A percentile compares a stretch with the other conserved stretches of the same genome.
Conservation (phyloP, 2,888 invertebrate species). For the Acleris literana region DNA sequence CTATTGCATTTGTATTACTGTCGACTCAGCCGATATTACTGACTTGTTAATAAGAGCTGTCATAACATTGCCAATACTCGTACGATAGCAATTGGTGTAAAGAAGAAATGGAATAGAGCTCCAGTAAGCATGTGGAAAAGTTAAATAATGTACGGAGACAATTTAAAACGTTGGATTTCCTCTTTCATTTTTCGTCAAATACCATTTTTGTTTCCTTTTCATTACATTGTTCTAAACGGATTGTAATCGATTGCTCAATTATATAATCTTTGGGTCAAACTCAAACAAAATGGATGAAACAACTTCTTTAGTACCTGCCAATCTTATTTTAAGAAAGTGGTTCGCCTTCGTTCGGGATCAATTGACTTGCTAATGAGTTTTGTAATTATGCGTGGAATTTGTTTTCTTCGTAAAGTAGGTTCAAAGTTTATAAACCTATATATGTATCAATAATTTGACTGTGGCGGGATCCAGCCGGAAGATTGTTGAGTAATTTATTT, state of each 20-base stretch:
- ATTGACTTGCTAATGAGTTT: slow-evolving; percentile 60
- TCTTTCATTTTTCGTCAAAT: not conserved
- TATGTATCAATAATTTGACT: slow-evolving; percentile 1
- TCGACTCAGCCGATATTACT: too few species aligned
- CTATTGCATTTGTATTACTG: too few species aligned
- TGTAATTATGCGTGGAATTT: slow-evolving; percentile 53
- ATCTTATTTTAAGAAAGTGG: slow-evolving; percentile 21
- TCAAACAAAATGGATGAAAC: slow-evolving; percentile 19
- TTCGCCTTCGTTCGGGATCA: slow-evolving; percentile 37
- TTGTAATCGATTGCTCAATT: slow-evolving; percentile 11
- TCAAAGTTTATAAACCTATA: slow-evolving; percentile 15
- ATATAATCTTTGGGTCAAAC: slow-evolving; percentile 3
- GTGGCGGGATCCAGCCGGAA: not conserved
- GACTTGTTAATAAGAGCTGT: too few species aligned
- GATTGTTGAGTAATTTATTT: not conserved
- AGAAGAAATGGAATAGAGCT: too few species aligned
- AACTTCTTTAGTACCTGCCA: slow-evolving; percentile 19
- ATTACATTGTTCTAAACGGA: slow-evolving; percentile 9
- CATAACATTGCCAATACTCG: too few species aligned
- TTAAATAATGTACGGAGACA: too few species aligned
- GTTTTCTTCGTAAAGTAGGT: slow-evolving; percentile 42
- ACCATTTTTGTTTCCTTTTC: slow-evolving; percentile 13
- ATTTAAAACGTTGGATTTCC: not conserved
- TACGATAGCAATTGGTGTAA: too few species aligned
- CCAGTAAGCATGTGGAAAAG: too few species aligned